Percentiles rank a stretch among this genome's conserved stretches.
These are phyloP conservation scores for Hydrocynus forskahlii DNA, from an alignment of 2,797 vertebrate genomes.

Conservation along the genomic window DNA sequence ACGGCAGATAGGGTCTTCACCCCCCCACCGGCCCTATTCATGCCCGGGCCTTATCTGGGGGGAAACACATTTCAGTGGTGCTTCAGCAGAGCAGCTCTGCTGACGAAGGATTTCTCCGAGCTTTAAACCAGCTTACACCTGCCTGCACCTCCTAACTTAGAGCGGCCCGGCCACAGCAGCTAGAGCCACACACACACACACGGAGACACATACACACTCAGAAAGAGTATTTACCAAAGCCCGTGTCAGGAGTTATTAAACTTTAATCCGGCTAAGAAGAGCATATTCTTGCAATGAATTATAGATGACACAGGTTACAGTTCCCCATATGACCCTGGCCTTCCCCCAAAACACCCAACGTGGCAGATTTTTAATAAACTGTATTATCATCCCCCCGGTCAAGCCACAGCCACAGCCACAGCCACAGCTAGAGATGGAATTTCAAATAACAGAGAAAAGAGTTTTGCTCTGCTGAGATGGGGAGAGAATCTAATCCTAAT, in stretches of 20 bases:
- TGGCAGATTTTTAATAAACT: slow-evolving; percentile 79
- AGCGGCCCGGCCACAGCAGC: slow-evolving; percentile 6
- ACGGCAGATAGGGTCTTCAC: slow-evolving; percentile 75
- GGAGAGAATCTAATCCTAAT: slow-evolving; percentile 67
- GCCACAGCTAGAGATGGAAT: slow-evolving; percentile 66
- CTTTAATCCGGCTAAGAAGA: slow-evolving; percentile 83
- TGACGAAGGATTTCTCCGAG: slow-evolving; percentile 70
- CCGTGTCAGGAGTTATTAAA: slow-evolving; percentile 81
- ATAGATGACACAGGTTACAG: slow-evolving; percentile 81
- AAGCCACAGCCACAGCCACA: slow-evolving; percentile 59
- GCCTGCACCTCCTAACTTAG: slow-evolving; percentile 40
- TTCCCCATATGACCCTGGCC: slow-evolving; percentile 75
- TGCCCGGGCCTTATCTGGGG: slow-evolving; percentile 76
- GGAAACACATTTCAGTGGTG: slow-evolving; percentile 76
- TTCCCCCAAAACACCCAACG: slow-evolving; percentile 62
- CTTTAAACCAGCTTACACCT: slow-evolving; percentile 72
- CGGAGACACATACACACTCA: slow-evolving; percentile 35
- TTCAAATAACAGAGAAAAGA: slow-evolving; percentile 61
- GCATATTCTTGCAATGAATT: slow-evolving; percentile 83
- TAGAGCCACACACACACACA: slow-evolving; percentile 21
- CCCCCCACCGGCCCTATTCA: slow-evolving; percentile 70
- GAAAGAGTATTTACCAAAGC: slow-evolving; percentile 76
- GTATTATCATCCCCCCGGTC: slow-evolving; percentile 71
- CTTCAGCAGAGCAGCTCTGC: slow-evolving; percentile 65
- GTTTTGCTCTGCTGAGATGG: slow-evolving; percentile 47